Evolutionary conservation across 2,113 vertebrate genomes (phyloP).

Genomic region (Bothrops jararaca): DNA sequence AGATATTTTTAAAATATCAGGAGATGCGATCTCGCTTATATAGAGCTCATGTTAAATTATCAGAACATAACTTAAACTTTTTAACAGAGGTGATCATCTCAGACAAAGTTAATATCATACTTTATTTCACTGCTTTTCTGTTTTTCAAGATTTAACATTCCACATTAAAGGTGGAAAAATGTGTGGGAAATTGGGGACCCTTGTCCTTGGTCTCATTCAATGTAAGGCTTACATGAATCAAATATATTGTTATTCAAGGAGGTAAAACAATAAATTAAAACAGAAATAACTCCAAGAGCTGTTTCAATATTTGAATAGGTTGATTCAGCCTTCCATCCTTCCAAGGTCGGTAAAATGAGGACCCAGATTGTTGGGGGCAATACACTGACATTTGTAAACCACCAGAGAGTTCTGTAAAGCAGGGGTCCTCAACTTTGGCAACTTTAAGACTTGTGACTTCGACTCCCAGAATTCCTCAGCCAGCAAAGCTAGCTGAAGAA

Average conservation of each 20-base stretch:
- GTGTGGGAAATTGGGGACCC: neutral
- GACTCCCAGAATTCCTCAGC: too few species aligned
- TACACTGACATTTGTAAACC: too few species aligned
- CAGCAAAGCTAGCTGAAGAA: too few species aligned
- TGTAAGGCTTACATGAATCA: neutral
- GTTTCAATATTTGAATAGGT: neutral
- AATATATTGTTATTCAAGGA: neutral
- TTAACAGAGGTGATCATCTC: neutral
- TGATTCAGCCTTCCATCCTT: too few species aligned
- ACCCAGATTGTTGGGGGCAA: too few species aligned
- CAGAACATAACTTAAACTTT: neutral
- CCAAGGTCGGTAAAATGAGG: too few species aligned
- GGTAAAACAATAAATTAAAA: neutral
- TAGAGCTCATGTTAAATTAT: neutral
- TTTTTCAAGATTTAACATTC: neutral
- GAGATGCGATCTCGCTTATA: neutral
- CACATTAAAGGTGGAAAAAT: neutral
- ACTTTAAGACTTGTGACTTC: too few species aligned
- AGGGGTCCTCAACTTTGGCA: too few species aligned
- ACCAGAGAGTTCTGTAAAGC: too few species aligned
- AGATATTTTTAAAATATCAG: neutral
- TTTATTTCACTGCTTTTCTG: neutral
- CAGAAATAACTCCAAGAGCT: neutral
- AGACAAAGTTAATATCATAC: neutral
- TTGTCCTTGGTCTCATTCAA: neutral